phyloP scores from a whole-genome alignment of 2,888 invertebrate species.

The Hetaerina titia region DNA sequence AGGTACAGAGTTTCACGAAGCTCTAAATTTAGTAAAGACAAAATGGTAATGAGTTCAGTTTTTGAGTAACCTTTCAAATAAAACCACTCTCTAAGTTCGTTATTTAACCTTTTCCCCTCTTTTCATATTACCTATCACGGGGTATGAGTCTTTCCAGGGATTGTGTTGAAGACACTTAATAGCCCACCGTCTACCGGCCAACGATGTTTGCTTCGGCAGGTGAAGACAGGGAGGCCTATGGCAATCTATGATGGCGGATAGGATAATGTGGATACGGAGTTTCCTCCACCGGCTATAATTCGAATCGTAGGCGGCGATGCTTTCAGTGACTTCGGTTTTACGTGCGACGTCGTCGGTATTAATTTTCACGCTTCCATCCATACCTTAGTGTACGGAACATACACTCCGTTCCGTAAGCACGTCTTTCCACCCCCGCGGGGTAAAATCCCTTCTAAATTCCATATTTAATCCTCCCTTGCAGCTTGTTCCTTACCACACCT shows the following conservation, averaged over 20 bases:
- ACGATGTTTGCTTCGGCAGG: neutral
- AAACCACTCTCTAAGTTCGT: neutral
- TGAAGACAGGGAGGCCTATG: neutral
- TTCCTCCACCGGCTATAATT: neutral
- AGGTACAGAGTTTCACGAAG: too few relatives aligned
- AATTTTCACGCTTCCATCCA: neutral
- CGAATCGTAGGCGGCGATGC: neutral
- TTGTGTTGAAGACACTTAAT: neutral
- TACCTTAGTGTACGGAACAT: neutral
- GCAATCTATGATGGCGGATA: neutral
- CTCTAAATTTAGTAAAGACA: too few relatives aligned
- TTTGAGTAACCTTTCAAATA: neutral
- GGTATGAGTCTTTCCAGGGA: neutral
- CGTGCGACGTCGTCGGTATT: neutral
- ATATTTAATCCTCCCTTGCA: too few relatives aligned
- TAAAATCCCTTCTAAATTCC: neutral
- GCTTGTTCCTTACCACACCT: neutral
- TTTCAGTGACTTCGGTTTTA: neutral
- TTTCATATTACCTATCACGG: neutral
- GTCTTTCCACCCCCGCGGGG: too few relatives aligned
- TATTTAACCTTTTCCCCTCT: neutral
- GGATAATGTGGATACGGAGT: neutral
- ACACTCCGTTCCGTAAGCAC: neutral
- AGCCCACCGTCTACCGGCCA: neutral
- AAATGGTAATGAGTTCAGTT: too few relatives aligned